phyloP scores from a whole-genome alignment of 2,113 vertebrate genomes.

The Spea bombifrons region DNA sequence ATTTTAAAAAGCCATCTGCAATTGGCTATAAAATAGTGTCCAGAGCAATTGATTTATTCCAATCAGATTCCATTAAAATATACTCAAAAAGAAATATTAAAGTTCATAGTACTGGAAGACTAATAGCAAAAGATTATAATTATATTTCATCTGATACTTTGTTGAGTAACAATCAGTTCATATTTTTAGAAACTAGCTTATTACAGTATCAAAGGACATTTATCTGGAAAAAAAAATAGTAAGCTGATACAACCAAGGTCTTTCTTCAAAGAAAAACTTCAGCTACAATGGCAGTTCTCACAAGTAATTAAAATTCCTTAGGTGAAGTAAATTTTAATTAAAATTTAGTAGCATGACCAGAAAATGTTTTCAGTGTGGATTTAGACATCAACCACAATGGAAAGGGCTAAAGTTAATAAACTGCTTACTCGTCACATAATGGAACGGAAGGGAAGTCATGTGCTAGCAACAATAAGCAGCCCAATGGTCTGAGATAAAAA shows the following conservation, averaged over 20 bases:
- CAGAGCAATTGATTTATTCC: constrained; percentile 3
- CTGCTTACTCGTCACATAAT: not conserved
- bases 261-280: constrained; percentile 26
- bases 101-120: constrained; percentile 21
- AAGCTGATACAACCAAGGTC: constrained; percentile 19
- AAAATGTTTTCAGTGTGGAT: constrained; percentile 21
- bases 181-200: constrained; percentile 41
- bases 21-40: not conserved
- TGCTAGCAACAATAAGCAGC: too few relatives aligned
- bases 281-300: constrained; percentile 19
- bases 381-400: not conserved
- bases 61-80: not conserved
- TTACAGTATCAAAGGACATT: constrained; percentile 32
- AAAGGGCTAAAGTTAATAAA: constrained; percentile 5
- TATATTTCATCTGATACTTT: constrained; percentile 40
- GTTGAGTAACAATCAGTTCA: constrained; percentile 27
- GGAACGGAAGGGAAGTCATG: not conserved
- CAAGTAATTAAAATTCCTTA: constrained; percentile 41
- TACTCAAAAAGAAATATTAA: constrained; percentile 39
- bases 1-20: not conserved
- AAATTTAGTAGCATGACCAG: constrained; percentile 31
- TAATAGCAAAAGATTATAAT: constrained; percentile 34
- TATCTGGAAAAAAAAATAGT: constrained; percentile 29
- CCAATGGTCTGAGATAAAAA: too few relatives aligned
- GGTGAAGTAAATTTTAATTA: constrained; percentile 40